Percentiles rank a stretch among this genome's conserved stretches.
These are phyloP conservation scores for Rhagium mordax DNA, from an alignment of 2,888 invertebrate genomes.

Conservation along the genomic window DNA sequence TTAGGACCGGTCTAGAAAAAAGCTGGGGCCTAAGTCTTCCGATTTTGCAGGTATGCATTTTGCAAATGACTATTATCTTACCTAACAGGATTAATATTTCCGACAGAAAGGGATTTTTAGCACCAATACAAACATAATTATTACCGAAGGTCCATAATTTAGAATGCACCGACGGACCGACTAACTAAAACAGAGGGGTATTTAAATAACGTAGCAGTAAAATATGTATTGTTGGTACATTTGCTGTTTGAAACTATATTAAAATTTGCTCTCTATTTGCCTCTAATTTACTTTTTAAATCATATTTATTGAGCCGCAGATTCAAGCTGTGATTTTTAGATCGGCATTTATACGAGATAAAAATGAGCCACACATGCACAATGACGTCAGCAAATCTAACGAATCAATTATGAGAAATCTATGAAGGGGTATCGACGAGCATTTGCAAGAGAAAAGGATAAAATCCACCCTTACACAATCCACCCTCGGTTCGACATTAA, in stretches of 20 bases:
- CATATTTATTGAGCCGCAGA: no score
- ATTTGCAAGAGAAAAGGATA: conserved; percentile 50
- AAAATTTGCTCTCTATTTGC: no score
- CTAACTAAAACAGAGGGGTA: not conserved
- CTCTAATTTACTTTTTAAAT: no score
- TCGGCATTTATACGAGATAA: not conserved
- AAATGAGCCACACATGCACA: not conserved
- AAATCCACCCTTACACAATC: conserved; percentile 42
- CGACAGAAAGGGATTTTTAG: conserved; percentile 8
- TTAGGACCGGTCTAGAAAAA: not conserved
- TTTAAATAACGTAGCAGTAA: no score
- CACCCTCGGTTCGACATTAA: conserved; percentile 54
- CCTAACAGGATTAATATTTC: conserved; percentile 6
- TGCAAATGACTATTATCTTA: conserved; percentile 10
- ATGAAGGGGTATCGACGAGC: conserved; percentile 41
- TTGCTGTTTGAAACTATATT: no score
- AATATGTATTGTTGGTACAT: no score
- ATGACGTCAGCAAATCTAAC: conserved; percentile 59
- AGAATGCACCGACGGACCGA: not conserved
- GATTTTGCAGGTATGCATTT: not conserved
- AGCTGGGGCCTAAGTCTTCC: not conserved
- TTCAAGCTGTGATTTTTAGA: not conserved
- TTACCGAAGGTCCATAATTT: conserved; percentile 22
- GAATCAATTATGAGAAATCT: conserved; percentile 55
- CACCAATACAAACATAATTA: conserved; percentile 14